These are phyloP conservation scores for Philaethria dido DNA, from an alignment of 2,888 invertebrate species.

Conservation along the genomic window DNA sequence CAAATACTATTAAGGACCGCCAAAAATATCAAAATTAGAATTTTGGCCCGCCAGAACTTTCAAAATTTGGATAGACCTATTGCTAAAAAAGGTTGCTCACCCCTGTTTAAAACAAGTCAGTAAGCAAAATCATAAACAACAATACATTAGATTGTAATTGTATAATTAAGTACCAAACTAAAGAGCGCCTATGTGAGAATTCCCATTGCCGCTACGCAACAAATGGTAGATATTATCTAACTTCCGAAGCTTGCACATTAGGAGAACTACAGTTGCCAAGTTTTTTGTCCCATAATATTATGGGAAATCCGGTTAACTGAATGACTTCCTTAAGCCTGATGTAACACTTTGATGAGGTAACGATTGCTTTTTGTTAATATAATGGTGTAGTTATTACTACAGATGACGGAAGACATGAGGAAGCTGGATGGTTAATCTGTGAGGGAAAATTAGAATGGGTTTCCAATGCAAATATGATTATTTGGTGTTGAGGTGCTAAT, in stretches of 20 bases:
- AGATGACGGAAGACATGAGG: conserved; percentile 30
- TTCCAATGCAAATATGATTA: background rate
- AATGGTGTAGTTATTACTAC: conserved; percentile 12
- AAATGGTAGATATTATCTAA: conserved; percentile 34
- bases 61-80: too few relatives aligned
- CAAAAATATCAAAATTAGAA: too few relatives aligned
- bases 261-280: conserved; percentile 12
- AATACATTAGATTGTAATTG: conserved; percentile 29
- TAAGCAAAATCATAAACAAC: conserved; percentile 17
- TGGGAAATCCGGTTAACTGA: conserved; percentile 40
- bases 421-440: conserved; percentile 4
- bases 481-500: too few relatives aligned
- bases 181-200: conserved; percentile 39
- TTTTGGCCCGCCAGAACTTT: conserved; percentile 15
- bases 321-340: conserved; percentile 36
- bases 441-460: conserved; percentile 6
- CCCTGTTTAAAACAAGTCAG: conserved; percentile 23
- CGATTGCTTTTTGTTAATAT: conserved; percentile 31
- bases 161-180: conserved; percentile 33
- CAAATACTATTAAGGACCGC: too few relatives aligned
- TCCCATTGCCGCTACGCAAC: conserved; percentile 31
- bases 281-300: conserved; percentile 27
- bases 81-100: too few relatives aligned
- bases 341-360: conserved; percentile 27
- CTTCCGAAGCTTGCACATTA: conserved; percentile 31